Percentiles rank a stretch among this genome's conserved stretches.
Evolutionary conservation across 2,113 vertebrate genomes (phyloP).

Genomic region (Chloropsis hardwickii): DNA sequence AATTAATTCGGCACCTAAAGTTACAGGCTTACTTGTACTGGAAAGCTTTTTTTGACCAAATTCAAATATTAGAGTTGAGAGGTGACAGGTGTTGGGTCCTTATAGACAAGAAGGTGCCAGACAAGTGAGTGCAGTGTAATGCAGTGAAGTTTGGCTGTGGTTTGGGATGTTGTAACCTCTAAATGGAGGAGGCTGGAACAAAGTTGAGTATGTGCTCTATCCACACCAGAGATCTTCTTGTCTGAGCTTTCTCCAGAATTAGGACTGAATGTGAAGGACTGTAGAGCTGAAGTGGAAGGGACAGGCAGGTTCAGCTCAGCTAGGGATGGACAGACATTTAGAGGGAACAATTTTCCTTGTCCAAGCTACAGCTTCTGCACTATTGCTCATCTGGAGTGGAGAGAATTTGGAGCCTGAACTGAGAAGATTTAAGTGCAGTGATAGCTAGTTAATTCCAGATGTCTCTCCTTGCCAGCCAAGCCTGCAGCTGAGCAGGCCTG

Average conservation of each 20-base stretch:
- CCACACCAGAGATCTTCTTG: not conserved
- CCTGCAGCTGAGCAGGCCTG: not conserved
- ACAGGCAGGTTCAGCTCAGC: not conserved
- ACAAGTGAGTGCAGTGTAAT: not conserved
- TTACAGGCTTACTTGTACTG: not conserved
- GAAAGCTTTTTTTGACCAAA: not conserved
- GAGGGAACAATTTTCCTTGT: not conserved
- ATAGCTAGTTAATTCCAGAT: not conserved
- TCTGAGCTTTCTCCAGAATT: not conserved
- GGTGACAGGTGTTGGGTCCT: not conserved
- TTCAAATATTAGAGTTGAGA: not conserved
- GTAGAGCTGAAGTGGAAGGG: not conserved
- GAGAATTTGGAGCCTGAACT: not conserved
- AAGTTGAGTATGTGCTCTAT: not conserved
- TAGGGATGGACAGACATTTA: no score
- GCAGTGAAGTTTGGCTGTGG: not conserved
- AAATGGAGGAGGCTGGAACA: not conserved
- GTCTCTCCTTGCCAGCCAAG: not conserved
- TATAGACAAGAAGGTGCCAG: not conserved
- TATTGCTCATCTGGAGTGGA: not conserved
- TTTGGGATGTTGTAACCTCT: not conserved
- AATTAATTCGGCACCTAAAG: not conserved
- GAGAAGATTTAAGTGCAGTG: not conserved
- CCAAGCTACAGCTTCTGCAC: not conserved
- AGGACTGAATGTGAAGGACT: not conserved